Base-by-base conservation (phyloP, 2,113 vertebrate genomes). In the Cygnus buccinator region DNA sequence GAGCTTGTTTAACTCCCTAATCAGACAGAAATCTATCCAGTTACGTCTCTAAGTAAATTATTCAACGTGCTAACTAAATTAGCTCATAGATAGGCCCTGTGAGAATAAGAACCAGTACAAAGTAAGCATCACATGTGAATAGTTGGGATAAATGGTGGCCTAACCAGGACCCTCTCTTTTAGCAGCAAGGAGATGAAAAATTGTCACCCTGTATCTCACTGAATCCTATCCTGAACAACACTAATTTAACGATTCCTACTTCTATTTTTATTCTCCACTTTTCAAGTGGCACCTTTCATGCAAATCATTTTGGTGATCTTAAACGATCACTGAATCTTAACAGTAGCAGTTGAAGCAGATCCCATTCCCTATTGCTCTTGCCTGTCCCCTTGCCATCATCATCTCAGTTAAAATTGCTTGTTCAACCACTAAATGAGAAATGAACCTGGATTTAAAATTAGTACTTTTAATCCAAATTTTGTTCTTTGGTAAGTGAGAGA, bases 321-420 rank as follows among this genome's bases (percentile, higher is more conserved):
- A 66, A 78, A 44, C 0, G 0, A 15, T 65, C 25, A 33, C 20
- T 17, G 35, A 41, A 13, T 73, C n/a, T 3, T 23, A 48, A 62
- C 46, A 83, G 7, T 4, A 63, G 13, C 23, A 7, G 3, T 11
- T 4, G 10, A 50, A 76, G 37, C 15, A 83, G 26, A 62, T 62
- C 3, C 17, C 8, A 26, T 21, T 61, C 20, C 11, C n/a, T 76
- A 7, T 9, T 86, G 13, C 15, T 61, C 28, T 79, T 84, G 9
- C 6, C 29, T 46, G 10, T 46, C 12, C 11, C 8, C 22, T 58
- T 81, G 33, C 5, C 22, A 21, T 48, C 39, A 89, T 17, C n/a
- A 78, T 13, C 13, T 61, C n/a, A 44, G 17, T 58, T 78, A 54
- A 74, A 61, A 59, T 5, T 1, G 0, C 4, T n/a, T 75, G 28